These are phyloP conservation scores for Burhinus oedicnemus DNA, from an alignment of 2,113 vertebrate species.

Conservation along the genomic window DNA sequence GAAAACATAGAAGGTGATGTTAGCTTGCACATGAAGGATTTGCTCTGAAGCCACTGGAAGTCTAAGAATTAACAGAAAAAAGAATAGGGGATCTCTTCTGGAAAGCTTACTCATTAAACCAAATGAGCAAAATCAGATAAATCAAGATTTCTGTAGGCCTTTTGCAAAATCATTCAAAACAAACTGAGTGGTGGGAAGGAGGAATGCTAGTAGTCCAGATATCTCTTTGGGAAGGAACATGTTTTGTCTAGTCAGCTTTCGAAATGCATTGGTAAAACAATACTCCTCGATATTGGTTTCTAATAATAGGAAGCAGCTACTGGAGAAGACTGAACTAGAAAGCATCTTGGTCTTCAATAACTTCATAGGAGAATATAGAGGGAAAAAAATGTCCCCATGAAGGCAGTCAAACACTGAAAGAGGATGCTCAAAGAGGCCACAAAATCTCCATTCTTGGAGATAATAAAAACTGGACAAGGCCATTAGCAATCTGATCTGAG, in stretches of 20 bases:
- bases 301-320: background rate
- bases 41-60: background rate
- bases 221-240: background rate
- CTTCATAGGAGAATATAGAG: background rate
- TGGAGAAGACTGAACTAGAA: background rate
- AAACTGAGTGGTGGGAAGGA: background rate
- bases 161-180: background rate
- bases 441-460: background rate
- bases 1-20: background rate
- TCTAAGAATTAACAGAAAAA: background rate
- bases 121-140: background rate
- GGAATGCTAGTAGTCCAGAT: background rate
- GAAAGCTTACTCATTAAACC: background rate
- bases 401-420: background rate
- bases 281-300: background rate
- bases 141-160: background rate
- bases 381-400: background rate
- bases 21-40: background rate
- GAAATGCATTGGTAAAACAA: background rate
- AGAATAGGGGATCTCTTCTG: background rate
- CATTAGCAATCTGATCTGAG: background rate
- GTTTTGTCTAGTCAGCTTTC: background rate
- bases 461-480: background rate
- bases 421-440: background rate
- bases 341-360: background rate